Conservation (phyloP, 2,113 vertebrate genomes). For the Isichthys henryi region DNA sequence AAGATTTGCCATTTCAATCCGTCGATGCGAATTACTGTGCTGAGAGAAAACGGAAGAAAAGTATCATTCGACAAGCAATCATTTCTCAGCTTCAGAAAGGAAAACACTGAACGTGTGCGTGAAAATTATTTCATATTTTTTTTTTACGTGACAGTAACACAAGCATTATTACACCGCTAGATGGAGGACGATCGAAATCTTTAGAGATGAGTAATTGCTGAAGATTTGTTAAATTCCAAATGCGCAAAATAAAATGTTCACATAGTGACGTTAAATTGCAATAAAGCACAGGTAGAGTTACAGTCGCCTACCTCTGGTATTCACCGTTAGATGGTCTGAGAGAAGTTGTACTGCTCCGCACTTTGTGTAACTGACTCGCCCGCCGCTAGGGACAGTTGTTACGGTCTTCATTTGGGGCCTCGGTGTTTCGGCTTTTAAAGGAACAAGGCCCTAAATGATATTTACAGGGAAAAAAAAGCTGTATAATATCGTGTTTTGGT, state of each 20-base stretch:
- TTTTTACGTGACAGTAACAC: not conserved
- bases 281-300: not conserved
- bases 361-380: not conserved
- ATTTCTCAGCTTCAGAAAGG: not conserved
- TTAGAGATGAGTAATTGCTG: not conserved
- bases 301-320: not conserved
- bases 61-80: not conserved
- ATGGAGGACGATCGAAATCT: not conserved
- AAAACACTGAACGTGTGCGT: not conserved
- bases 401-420: not conserved
- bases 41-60: not conserved
- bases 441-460: not conserved
- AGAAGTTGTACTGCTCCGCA: not conserved
- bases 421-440: slow-evolving; percentile 12
- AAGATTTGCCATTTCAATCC: slow-evolving; percentile 33
- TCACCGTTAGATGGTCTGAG: not conserved
- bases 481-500: not conserved
- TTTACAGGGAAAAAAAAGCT: not conserved
- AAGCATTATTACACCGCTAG: not conserved
- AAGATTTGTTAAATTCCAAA: not conserved
- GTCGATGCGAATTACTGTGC: not conserved
- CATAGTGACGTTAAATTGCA: not conserved
- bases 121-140: not conserved
- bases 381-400: not conserved
- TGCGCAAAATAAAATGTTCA: not conserved